phyloP scores from a whole-genome alignment of 2,797 vertebrate genomes.

The Labeo calbasu region DNA sequence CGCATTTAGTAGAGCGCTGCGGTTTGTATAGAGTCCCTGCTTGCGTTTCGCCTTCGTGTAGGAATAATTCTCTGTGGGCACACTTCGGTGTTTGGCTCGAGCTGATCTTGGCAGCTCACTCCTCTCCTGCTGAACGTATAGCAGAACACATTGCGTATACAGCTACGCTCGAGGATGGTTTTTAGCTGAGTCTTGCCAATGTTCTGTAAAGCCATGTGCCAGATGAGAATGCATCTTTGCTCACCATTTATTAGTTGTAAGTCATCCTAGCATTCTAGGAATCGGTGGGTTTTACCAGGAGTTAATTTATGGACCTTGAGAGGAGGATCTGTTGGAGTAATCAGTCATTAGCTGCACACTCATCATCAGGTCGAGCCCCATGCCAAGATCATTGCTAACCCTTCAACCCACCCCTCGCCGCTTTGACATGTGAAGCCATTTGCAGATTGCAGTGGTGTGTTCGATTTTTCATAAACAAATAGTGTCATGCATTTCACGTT shows the following conservation, averaged over 20 bases:
- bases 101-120: constrained; percentile 2
- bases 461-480: constrained; percentile 31
- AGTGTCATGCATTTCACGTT: constrained; percentile 7
- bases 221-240: constrained; percentile 60
- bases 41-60: constrained; percentile 6
- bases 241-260: constrained; percentile 68
- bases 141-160: constrained; percentile 7
- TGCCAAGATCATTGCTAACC: constrained; percentile 53
- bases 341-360: constrained; percentile 64
- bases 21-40: constrained; percentile 35
- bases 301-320: constrained; percentile 56
- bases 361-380: constrained; percentile 53
- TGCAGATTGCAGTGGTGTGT: constrained; percentile 26
- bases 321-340: constrained; percentile 65
- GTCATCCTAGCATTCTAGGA: constrained; percentile 71
- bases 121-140: constrained; percentile 35
- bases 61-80: constrained; percentile 36
- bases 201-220: constrained; percentile 67
- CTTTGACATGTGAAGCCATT: constrained; percentile 37
- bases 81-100: constrained; percentile 19
- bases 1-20: constrained; percentile 2
- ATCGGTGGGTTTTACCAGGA: constrained; percentile 51
- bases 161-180: constrained; percentile 14
- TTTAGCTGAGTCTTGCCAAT: constrained; percentile 36
- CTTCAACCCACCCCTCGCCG: constrained; percentile 34